phyloP scores from a whole-genome alignment of 35 echinoderm and acorn worm species.

The Ophiothrix spiculata region DNA sequence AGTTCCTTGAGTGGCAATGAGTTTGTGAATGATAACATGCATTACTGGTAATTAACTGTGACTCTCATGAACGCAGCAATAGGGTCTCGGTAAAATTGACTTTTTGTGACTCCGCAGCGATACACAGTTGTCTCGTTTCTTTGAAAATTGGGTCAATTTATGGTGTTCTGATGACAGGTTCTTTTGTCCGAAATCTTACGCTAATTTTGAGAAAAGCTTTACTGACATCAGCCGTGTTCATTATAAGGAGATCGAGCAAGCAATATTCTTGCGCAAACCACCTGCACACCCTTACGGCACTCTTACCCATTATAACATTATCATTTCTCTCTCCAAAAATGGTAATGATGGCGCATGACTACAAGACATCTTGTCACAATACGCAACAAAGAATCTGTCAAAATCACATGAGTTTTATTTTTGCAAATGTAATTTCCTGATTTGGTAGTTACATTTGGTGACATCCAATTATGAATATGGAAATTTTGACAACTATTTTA shows the following conservation, averaged over 20 bases:
- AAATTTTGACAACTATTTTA: neutral
- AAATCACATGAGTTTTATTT: neutral
- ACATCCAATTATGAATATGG: neutral
- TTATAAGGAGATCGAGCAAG: neutral
- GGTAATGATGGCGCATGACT: neutral
- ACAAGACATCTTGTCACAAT: neutral
- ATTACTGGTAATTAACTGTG: constrained; percentile 10
- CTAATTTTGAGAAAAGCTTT: neutral
- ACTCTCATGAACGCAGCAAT: neutral
- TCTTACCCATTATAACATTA: no score
- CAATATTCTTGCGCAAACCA: neutral
- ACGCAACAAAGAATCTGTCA: neutral
- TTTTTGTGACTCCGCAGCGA: neutral
- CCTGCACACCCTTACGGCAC: neutral
- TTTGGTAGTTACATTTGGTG: neutral
- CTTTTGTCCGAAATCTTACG: constrained; percentile 2
- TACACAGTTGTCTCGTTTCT: neutral
- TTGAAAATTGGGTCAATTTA: constrained; percentile 13
- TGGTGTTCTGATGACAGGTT: neutral
- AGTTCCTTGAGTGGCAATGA: neutral
- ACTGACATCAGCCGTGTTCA: neutral
- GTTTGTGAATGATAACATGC: neutral
- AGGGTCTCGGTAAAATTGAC: neutral
- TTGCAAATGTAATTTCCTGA: constrained; percentile 8
- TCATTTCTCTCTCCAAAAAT: neutral